A percentile compares a stretch with the other conserved stretches of the same genome.
These are phyloP conservation scores for Latheticus oryzae DNA, from an alignment of 2,888 invertebrate genomes.

Conservation along the genomic window DNA sequence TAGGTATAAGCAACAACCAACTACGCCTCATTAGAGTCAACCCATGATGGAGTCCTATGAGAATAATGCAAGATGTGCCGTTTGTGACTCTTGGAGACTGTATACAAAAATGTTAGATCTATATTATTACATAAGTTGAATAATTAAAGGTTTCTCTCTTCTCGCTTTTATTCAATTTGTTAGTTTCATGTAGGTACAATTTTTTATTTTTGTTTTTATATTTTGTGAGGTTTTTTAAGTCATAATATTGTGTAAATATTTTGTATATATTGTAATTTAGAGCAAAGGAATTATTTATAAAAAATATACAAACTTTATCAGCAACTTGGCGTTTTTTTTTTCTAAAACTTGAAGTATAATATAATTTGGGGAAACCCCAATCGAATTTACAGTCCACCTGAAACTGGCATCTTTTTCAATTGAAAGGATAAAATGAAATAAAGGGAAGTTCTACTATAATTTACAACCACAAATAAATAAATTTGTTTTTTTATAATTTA, in stretches of 20 bases:
- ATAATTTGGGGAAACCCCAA: too few species aligned
- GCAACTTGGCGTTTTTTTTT: too few species aligned
- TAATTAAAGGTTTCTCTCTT: slow-evolving; percentile 21
- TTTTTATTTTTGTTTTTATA: slow-evolving; percentile 25
- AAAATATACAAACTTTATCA: too few species aligned
- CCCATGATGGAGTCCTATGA: slow-evolving; percentile 32
- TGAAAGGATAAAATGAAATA: too few species aligned
- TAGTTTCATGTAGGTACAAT: slow-evolving; percentile 35
- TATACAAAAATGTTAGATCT: slow-evolving; percentile 10
- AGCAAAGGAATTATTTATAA: slow-evolving; percentile 46
- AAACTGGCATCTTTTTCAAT: too few species aligned
- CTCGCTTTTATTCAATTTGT: background rate
- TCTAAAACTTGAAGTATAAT: too few species aligned
- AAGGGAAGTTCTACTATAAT: too few species aligned
- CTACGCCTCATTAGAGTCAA: slow-evolving; percentile 32
- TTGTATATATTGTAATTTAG: slow-evolving; percentile 50
- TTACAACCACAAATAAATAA: too few species aligned
- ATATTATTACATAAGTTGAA: slow-evolving; percentile 23
- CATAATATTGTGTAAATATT: slow-evolving; percentile 45
- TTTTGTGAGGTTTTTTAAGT: slow-evolving; percentile 21
- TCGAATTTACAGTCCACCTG: too few species aligned
- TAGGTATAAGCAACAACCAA: slow-evolving; percentile 55
- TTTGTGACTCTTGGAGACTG: slow-evolving; percentile 34
- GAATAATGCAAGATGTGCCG: slow-evolving; percentile 23
- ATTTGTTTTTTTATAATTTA: too few species aligned